Evolutionary conservation across 53 echinoderm and acorn worm species (phyloP), one percentile per base, ranked within the genome.

Genomic region (Henricia sp.): DNA sequence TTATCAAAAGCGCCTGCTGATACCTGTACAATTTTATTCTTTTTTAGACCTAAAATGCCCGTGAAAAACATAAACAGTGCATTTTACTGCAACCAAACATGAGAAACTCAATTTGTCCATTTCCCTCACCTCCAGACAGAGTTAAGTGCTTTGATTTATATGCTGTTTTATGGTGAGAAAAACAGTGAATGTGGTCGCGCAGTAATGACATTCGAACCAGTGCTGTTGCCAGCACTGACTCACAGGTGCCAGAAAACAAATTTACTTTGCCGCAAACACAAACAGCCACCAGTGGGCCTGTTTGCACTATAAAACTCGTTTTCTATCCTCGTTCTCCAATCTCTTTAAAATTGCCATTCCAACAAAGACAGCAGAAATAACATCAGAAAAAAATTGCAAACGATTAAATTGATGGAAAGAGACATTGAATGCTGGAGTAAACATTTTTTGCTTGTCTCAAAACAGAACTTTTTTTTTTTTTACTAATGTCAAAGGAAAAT

Each of bases 231-330:
- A 37, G 25, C 3, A 29, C 38, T 41, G 59, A 25, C 57, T 23
- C 41, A 16, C 59, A 54, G 75, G 76, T 59, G 76, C 76, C 76
- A 76, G 28, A 76, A 76, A 58, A 56, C 59, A 76, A 76, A 76
- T 76, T 76, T 76, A 76, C 76, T 58, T 44, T 76, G 42, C 59
- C 6, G 39, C 53, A 76, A 76, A 76, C 39, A 76, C 76, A 76
- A 76, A 76, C 76, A 76, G 40, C 59, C 39, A n/a, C 27, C 76
- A 39, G 57, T 38, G 57, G 40, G 59, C 57, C 42, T 38, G 76
- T 76, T 58, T 56, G 59, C 23, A 68, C 20, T 76, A 42, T 37
- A 67, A 38, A 74, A 42, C 37, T 74, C 38, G 33, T 27, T 27
- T 58, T 56, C 17, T 20, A 19, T 19, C 32, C 14, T 21, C 10